Conservation (phyloP, 2,888 invertebrate species). For the Pachliopta kotzebuea region DNA sequence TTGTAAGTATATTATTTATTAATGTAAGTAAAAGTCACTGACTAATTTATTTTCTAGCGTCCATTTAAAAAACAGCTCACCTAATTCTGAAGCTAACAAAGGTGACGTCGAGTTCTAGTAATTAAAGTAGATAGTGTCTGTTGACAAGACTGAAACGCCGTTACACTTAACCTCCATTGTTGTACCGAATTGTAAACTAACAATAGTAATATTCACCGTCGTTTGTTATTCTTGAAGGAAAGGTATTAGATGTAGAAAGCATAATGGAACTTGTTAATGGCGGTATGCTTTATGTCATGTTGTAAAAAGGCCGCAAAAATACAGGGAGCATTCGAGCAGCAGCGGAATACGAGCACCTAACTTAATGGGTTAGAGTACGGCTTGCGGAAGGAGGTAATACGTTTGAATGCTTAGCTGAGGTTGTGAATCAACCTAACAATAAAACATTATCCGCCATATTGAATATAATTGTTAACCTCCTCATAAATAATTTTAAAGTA, state of each 20-base stretch:
- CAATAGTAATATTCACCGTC: conserved; percentile 1
- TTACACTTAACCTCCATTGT: conserved; percentile 5
- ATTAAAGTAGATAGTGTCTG: conserved; percentile 1
- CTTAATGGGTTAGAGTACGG: background rate
- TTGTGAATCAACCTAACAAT: background rate
- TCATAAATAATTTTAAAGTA: too few species aligned
- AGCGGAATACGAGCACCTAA: background rate
- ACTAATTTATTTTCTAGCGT: background rate
- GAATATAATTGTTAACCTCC: background rate
- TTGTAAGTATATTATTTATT: too few species aligned
- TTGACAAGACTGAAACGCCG: conserved; percentile 1
- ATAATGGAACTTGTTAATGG: conserved; percentile 1
- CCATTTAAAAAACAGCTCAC: background rate
- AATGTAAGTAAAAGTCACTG: too few species aligned
- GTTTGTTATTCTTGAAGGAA: background rate
- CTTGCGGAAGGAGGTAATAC: background rate
- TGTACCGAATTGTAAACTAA: conserved; percentile 4
- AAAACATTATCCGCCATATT: background rate
- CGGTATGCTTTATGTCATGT: background rate
- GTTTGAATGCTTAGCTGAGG: background rate
- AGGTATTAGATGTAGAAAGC: background rate
- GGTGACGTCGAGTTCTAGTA: background rate
- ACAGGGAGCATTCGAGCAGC: background rate
- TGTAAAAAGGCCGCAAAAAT: conserved; percentile 1
- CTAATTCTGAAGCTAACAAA: conserved; percentile 2